Conservation (phyloP, 53 echinoderm and acorn worm species). For the Apostichopus leukothele region DNA sequence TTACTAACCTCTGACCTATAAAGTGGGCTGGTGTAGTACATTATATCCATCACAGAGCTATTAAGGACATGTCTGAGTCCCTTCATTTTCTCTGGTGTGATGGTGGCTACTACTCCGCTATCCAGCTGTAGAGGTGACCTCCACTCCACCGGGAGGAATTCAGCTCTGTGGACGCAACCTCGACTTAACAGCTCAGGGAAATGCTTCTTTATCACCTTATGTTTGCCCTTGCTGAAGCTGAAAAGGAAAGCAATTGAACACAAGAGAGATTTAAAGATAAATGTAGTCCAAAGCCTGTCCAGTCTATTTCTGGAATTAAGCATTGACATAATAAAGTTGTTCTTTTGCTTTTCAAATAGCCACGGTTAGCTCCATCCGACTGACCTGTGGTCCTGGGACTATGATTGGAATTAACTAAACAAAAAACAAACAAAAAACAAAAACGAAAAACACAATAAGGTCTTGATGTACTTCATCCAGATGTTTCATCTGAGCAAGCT, state of each 20-base stretch:
- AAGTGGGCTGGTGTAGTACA: slow-evolving; percentile 94
- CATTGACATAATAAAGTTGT: no score
- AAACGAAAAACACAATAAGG: no score
- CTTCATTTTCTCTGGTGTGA: slow-evolving; percentile 87
- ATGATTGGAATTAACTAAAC: no score
- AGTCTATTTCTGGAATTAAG: no score
- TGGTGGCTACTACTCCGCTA: slow-evolving; percentile 66
- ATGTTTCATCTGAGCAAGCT: no score
- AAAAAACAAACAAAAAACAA: no score
- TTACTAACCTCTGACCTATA: slow-evolving; percentile 93
- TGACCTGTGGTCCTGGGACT: no score
- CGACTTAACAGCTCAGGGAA: slow-evolving; percentile 73
- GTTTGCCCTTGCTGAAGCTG: slow-evolving; percentile 79
- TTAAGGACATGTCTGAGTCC: slow-evolving; percentile 81
- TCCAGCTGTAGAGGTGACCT: slow-evolving; percentile 78
- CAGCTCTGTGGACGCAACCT: slow-evolving; percentile 77
- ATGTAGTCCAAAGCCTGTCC: neutral
- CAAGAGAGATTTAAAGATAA: neutral
- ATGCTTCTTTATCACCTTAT: slow-evolving; percentile 75
- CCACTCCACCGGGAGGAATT: slow-evolving; percentile 98
- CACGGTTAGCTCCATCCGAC: no score
- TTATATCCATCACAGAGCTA: slow-evolving; percentile 92
- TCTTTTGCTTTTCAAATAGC: no score
- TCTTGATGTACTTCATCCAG: no score
- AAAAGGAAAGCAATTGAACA: neutral